Evolutionary conservation across 1,140 invertebrate genomes (phyloP).

Genomic region (Zaprionus tsacasi): DNA sequence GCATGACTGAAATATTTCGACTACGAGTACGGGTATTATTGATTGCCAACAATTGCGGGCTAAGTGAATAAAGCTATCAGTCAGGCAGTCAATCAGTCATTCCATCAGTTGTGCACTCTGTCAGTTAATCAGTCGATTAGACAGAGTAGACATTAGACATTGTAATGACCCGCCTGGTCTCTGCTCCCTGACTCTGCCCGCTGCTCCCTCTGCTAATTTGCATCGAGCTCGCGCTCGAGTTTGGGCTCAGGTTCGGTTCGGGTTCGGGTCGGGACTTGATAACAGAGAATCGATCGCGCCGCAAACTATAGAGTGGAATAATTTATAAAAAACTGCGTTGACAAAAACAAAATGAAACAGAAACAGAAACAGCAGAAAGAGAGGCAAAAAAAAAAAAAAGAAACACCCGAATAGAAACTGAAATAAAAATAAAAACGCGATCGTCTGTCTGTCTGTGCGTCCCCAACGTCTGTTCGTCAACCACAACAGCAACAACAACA

Average conservation of each 20-base stretch:
- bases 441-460: slow-evolving; percentile 59
- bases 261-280: slow-evolving; percentile 59
- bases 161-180: slow-evolving; percentile 45
- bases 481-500: slow-evolving; percentile 43
- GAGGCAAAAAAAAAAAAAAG: slow-evolving; percentile 49
- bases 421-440: slow-evolving; percentile 76
- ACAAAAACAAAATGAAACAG: slow-evolving; percentile 53
- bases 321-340: slow-evolving; percentile 41
- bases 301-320: slow-evolving; percentile 53
- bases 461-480: slow-evolving; percentile 51
- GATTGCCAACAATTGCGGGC: slow-evolving; percentile 59
- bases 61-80: slow-evolving; percentile 51
- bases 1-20: slow-evolving; percentile 69
- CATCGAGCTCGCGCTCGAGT: slow-evolving; percentile 33
- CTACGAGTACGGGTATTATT: slow-evolving; percentile 56
- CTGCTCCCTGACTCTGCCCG: slow-evolving; percentile 40
- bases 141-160: slow-evolving; percentile 67
- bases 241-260: slow-evolving; percentile 25
- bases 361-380: slow-evolving; percentile 43
- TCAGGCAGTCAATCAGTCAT: slow-evolving; percentile 4
- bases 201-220: slow-evolving; percentile 46
- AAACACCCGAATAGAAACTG: slow-evolving; percentile 44
- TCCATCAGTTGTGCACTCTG: background rate
- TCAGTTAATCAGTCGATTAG: slow-evolving; percentile 2
- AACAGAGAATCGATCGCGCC: slow-evolving; percentile 61